A percentile compares a stretch with the other conserved stretches of the same genome.
Evolutionary conservation across 2,797 vertebrate species (phyloP).

Genomic region (Helicolenus hilgendorfi): DNA sequence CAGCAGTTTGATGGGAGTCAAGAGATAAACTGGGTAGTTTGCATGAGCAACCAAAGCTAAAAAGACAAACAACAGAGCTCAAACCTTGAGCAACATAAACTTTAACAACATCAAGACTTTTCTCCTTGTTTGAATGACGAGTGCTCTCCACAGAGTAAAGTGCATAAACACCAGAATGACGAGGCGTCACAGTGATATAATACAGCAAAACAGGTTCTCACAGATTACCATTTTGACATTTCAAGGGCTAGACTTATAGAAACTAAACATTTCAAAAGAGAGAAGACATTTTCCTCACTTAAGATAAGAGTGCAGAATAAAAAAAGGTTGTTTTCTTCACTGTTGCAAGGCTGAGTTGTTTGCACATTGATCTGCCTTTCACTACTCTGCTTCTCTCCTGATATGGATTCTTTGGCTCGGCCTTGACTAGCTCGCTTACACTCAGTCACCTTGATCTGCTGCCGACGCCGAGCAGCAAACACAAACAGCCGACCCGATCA

Average conservation of each 20-base stretch:
- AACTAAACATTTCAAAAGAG: background rate
- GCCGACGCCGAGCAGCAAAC: slow-evolving; percentile 49
- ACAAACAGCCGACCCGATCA: slow-evolving; percentile 37
- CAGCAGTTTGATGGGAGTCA: background rate
- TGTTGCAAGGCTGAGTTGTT: slow-evolving; percentile 47
- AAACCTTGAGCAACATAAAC: background rate
- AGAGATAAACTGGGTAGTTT: background rate
- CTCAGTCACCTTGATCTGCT: slow-evolving; percentile 63
- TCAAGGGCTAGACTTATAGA: slow-evolving; percentile 9
- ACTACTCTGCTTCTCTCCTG: slow-evolving; percentile 50
- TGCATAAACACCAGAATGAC: slow-evolving; percentile 12
- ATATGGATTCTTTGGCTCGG: slow-evolving; percentile 72
- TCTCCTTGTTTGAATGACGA: slow-evolving; percentile 8
- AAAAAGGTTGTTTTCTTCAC: slow-evolving; percentile 22
- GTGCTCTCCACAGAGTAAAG: background rate
- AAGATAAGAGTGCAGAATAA: slow-evolving; percentile 20
- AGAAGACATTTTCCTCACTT: slow-evolving; percentile 15
- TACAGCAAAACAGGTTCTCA: slow-evolving; percentile 5
- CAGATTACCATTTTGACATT: slow-evolving; percentile 8
- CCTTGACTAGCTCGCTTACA: slow-evolving; percentile 68
- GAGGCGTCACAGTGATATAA: background rate
- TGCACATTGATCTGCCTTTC: slow-evolving; percentile 73
- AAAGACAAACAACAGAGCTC: background rate
- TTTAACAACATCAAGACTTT: background rate
- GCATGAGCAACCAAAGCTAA: background rate